A percentile compares a stretch with the other conserved stretches of the same genome.
Evolutionary conservation across 1,140 invertebrate species (phyloP).

Genomic region (Colletes gigas): DNA sequence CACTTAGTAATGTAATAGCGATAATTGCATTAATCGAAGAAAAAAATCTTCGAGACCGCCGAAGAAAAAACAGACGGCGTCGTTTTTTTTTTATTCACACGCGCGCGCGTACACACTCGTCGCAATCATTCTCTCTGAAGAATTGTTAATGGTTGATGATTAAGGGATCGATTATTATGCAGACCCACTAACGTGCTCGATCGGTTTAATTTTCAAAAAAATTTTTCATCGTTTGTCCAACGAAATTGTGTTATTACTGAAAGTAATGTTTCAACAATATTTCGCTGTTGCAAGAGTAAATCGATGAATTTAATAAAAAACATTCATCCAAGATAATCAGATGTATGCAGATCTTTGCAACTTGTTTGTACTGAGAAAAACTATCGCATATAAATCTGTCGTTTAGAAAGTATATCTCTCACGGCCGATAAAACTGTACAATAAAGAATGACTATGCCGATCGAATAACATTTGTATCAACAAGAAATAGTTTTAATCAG

Average conservation of each 20-base stretch:
- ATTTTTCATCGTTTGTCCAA: too few relatives aligned
- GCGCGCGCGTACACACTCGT: constrained; percentile 9
- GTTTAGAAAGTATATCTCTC: too few relatives aligned
- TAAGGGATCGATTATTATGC: constrained; percentile 18
- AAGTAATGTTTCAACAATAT: not conserved
- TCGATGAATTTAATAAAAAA: not conserved
- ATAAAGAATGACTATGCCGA: not conserved
- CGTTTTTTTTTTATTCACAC: not conserved
- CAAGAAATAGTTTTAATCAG: not conserved
- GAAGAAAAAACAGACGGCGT: constrained; percentile 40
- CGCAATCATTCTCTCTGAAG: constrained; percentile 10
- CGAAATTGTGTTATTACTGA: not conserved
- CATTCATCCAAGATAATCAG: too few relatives aligned
- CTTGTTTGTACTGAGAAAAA: not conserved
- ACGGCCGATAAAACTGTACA: not conserved
- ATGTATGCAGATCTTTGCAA: too few relatives aligned
- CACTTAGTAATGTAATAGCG: constrained; percentile 77
- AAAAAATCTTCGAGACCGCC: constrained; percentile 39
- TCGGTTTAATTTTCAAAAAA: not conserved
- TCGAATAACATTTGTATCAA: not conserved
- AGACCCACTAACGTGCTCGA: constrained; percentile 1
- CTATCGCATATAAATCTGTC: not conserved
- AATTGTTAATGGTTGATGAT: constrained; percentile 19
- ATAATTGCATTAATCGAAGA: constrained; percentile 66
- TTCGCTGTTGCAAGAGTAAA: not conserved